These are phyloP conservation scores for Lindbergichthys nudifrons DNA, from an alignment of 2,797 vertebrate genomes.

Conservation along the genomic window DNA sequence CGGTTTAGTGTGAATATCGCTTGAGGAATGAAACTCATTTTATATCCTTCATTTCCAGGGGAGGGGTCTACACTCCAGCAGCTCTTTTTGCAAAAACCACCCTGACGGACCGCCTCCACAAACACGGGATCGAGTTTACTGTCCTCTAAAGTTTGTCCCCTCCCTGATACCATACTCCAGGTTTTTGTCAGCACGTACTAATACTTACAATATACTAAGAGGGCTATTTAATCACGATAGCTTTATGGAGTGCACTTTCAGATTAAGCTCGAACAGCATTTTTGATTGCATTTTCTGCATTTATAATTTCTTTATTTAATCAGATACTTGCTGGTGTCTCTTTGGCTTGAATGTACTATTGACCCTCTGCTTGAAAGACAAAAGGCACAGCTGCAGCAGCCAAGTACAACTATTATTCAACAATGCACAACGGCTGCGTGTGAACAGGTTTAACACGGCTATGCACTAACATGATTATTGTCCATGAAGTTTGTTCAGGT, in stretches of 20 bases:
- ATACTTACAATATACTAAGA: conserved; percentile 15
- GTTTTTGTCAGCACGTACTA: conserved; percentile 58
- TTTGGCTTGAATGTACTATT: conserved; percentile 34
- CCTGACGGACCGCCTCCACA: conserved; percentile 92
- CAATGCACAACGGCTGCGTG: neutral
- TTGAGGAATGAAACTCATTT: neutral
- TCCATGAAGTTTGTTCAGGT: neutral
- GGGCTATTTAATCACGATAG: neutral
- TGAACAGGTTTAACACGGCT: conserved; percentile 2
- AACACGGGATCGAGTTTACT: conserved; percentile 91
- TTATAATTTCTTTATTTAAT: conserved; percentile 26
- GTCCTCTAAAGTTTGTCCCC: conserved; percentile 84
- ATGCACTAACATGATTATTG: conserved; percentile 18
- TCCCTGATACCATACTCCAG: conserved; percentile 28
- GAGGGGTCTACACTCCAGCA: conserved; percentile 95
- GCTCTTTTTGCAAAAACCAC: conserved; percentile 92
- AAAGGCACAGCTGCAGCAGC: conserved; percentile 16
- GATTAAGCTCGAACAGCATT: neutral
- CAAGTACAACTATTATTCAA: neutral
- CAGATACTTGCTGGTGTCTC: conserved; percentile 33
- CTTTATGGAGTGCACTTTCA: conserved; percentile 1
- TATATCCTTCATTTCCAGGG: conserved; percentile 78
- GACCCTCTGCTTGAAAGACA: conserved; percentile 33
- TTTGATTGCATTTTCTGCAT: conserved; percentile 1
- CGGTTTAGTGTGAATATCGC: neutral